These are phyloP conservation scores for Pygathrix nemaeus DNA, from an alignment of 2,113 vertebrate genomes.

Conservation along the genomic window DNA sequence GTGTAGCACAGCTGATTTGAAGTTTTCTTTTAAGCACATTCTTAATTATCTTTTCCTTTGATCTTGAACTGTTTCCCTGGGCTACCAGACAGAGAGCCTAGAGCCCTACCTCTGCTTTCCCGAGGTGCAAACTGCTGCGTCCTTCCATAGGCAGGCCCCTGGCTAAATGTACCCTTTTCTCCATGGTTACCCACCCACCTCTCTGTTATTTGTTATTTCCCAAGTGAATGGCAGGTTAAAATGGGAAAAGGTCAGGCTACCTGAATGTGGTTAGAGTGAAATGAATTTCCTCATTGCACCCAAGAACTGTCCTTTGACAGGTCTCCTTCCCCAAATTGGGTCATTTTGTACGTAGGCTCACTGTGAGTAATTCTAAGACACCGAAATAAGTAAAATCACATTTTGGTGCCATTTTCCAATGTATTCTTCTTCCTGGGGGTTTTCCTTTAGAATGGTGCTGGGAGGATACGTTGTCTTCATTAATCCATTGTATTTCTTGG, in stretches of 20 bases:
- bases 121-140: not conserved
- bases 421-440: not conserved
- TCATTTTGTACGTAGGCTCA: not conserved
- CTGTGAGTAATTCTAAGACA: not conserved
- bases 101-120: not conserved
- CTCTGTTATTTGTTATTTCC: constrained; percentile 5
- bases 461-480: not conserved
- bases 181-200: not conserved
- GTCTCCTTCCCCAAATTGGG: not conserved
- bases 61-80: not conserved
- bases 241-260: not conserved
- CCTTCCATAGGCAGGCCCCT: not conserved
- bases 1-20: not conserved
- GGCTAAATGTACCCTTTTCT: not conserved
- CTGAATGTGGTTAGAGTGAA: not conserved
- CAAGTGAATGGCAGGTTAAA: not conserved
- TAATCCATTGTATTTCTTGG: not conserved
- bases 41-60: constrained; percentile 33
- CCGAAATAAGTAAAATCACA: not conserved
- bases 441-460: not conserved
- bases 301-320: not conserved
- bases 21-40: constrained; percentile 46
- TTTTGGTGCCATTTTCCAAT: not conserved
- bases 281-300: not conserved
- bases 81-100: not conserved